Base-by-base conservation (phyloP, 2,797 vertebrate species). In the Syngnathus acus region DNA sequence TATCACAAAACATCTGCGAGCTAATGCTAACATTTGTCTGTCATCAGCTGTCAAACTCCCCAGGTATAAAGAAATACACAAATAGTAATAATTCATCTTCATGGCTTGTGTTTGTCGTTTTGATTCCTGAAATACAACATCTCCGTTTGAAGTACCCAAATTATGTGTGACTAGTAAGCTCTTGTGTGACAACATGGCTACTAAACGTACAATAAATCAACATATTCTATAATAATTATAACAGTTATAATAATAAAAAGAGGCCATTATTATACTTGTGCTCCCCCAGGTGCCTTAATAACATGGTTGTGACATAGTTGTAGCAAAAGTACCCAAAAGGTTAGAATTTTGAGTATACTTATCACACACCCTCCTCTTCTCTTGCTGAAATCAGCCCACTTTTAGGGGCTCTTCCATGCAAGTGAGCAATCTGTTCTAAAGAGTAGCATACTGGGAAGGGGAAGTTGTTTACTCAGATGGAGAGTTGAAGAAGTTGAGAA, bases 11-110 rank as follows among this genome's bases (percentile, higher is more conserved):
- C 73, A 73, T 50, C 42, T 71, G 76, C 68, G 80, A 75, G 74
- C 76, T 74, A 76, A 75, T 67, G 80, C 77, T 79, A 81, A 9
- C 43, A n/a, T 6, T 2, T 8, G 39, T 26, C 47, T 9, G 54
- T 16, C 17, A 19, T 53, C 32, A 65, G 1, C 32, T 39, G 6
- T 4, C 37, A 2, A 62, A 13, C 50, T 51, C 50, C 23, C 43
- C 10, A 37, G 11, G 1, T 39, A 21, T 21, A 21, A 10, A 4
- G 14, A 14, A 11, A 26, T 60, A 4, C 8, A 8, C 13, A 1
- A 16, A 23, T 14, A 9, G 1, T 48, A 19, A 9, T 64, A 10
- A 32, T 26, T 23, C 6, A 23, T 47, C 16, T 26, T 9, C 26
- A 19, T 48, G n/a, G 37, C 16, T 9, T 14, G 1, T 26, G n/a